Conservation (phyloP, 2,888 invertebrate genomes). For the Mylabris sibirica region DNA sequence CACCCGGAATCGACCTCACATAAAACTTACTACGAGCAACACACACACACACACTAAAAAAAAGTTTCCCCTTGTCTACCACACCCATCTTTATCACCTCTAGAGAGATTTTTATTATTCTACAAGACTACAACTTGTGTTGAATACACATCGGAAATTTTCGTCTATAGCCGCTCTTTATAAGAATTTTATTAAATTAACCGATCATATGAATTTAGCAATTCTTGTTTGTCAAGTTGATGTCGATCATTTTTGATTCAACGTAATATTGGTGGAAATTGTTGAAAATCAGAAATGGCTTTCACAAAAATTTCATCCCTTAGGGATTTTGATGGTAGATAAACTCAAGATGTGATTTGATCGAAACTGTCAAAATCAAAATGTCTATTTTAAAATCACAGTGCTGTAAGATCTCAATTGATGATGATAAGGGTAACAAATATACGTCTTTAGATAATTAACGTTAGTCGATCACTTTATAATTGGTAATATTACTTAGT, state of each 20-base stretch:
- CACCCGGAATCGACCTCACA: neutral
- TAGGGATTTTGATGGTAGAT: too few relatives aligned
- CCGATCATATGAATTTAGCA: slow-evolving; percentile 1
- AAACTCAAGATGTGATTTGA: too few relatives aligned
- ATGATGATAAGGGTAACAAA: too few relatives aligned
- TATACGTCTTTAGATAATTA: neutral
- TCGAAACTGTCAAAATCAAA: too few relatives aligned
- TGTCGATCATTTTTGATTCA: slow-evolving; percentile 23
- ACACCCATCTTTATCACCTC: neutral
- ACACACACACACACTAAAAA: too few relatives aligned
- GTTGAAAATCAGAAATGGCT: too few relatives aligned
- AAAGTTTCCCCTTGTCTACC: neutral
- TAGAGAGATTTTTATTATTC: neutral
- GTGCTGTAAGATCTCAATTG: too few relatives aligned
- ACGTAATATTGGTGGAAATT: too few relatives aligned
- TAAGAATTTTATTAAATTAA: slow-evolving; percentile 15
- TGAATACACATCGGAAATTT: neutral
- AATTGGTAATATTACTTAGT: slow-evolving; percentile 41
- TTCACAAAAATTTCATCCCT: too few relatives aligned
- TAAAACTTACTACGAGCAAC: neutral
- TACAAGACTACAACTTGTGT: neutral
- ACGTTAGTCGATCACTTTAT: slow-evolving; percentile 27
- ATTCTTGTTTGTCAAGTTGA: too few relatives aligned
- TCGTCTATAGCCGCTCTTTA: neutral
- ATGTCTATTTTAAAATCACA: too few relatives aligned